These are phyloP conservation scores for Brotula barbata DNA, from an alignment of 2,797 vertebrate species.

Conservation along the genomic window DNA sequence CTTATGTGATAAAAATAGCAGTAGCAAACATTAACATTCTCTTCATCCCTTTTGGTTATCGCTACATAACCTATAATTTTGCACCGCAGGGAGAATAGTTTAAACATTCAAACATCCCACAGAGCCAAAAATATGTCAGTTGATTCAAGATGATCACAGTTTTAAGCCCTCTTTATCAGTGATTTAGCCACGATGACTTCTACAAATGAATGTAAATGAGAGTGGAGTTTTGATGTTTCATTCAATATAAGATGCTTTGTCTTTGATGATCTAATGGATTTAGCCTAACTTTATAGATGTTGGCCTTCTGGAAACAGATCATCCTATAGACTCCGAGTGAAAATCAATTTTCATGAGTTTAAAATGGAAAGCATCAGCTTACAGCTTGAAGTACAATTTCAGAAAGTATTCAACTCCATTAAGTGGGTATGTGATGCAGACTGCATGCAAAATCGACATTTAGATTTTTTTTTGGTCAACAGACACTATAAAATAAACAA, in stretches of 20 bases:
- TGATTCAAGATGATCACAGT: constrained; percentile 1
- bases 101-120: constrained; percentile 20
- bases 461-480: neutral
- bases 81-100: constrained; percentile 25
- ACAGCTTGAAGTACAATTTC: constrained; percentile 34
- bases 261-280: constrained; percentile 47
- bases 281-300: constrained; percentile 38
- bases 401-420: constrained; percentile 38
- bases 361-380: constrained; percentile 49
- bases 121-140: constrained; percentile 10
- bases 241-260: constrained; percentile 1
- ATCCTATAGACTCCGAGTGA: constrained; percentile 37
- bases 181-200: neutral
- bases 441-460: constrained; percentile 33
- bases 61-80: constrained; percentile 56
- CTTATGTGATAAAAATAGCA: constrained; percentile 43
- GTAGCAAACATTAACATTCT: constrained; percentile 27
- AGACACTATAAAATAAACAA: no score
- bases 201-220: neutral
- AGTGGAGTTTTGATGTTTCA: neutral
- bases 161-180: constrained; percentile 1
- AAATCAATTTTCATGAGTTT: constrained; percentile 65
- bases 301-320: constrained; percentile 32
- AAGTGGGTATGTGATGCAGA: constrained; percentile 11
- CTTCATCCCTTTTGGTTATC: constrained; percentile 34